Percentiles rank a stretch among this genome's conserved stretches.
These are phyloP conservation scores for Geotrypetes seraphini DNA, from an alignment of 2,797 vertebrate genomes.

Conservation along the genomic window DNA sequence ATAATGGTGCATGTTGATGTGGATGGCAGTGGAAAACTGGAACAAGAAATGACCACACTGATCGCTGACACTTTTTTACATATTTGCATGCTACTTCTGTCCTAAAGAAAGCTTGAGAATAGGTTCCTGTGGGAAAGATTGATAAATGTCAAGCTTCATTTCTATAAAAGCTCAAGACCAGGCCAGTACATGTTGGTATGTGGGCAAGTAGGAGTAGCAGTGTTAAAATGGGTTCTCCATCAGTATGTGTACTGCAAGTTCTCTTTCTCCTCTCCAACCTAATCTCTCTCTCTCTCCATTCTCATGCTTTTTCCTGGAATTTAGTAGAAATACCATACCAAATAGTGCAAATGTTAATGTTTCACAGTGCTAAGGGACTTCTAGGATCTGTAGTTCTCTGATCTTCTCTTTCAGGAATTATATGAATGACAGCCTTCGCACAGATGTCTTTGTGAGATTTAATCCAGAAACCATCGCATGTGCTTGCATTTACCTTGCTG, in stretches of 20 bases:
- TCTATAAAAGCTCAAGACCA: conserved; percentile 49
- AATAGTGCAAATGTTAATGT: too few relatives aligned
- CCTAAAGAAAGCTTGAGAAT: conserved; percentile 35
- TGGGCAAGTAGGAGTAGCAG: conserved; percentile 41
- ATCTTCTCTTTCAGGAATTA: conserved; percentile 64
- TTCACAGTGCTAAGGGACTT: too few relatives aligned
- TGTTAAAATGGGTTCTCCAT: conserved; percentile 67
- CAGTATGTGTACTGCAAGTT: conserved; percentile 15
- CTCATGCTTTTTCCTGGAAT: not conserved
- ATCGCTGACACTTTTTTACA: conserved; percentile 1
- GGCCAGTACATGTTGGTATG: conserved; percentile 38
- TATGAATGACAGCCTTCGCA: conserved; percentile 78
- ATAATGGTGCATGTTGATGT: accelerated
- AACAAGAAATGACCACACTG: conserved; percentile 12
- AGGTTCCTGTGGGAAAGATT: conserved; percentile 25
- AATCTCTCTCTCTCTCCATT: not conserved
- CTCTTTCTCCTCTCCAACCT: not conserved
- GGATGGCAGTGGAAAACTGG: conserved; percentile 3
- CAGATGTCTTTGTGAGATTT: conserved; percentile 71
- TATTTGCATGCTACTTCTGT: conserved; percentile 35
- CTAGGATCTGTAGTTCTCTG: too few relatives aligned
- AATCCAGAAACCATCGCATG: conserved; percentile 73
- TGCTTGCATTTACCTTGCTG: conserved; percentile 73
- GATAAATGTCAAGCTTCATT: conserved; percentile 4
- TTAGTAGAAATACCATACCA: too few relatives aligned